These are phyloP conservation scores for Heliconius cydno DNA, from an alignment of 2,888 invertebrate genomes.

Conservation along the genomic window DNA sequence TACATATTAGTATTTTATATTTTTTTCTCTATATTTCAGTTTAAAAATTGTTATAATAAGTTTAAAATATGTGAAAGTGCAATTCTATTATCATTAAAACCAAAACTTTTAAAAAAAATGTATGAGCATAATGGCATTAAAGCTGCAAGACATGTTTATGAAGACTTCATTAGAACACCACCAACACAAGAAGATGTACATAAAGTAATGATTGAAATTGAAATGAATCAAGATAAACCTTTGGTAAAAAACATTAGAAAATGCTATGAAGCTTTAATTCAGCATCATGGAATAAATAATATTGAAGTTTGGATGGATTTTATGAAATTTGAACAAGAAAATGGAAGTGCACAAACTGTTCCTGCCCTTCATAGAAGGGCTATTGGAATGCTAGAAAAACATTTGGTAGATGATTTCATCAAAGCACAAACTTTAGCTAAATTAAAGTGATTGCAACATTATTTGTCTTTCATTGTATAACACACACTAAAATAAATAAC, in stretches of 20 bases:
- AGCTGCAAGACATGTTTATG: slow-evolving; percentile 85
- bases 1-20: background rate
- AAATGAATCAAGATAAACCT: slow-evolving; percentile 70
- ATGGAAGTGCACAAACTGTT: slow-evolving; percentile 83
- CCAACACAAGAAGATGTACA: slow-evolving; percentile 85
- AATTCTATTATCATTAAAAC: slow-evolving; percentile 82
- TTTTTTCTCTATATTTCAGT: slow-evolving; percentile 53
- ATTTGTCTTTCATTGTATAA: slow-evolving; percentile 33
- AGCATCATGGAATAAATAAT: slow-evolving; percentile 86
- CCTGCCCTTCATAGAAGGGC: slow-evolving; percentile 85
- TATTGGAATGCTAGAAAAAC: slow-evolving; percentile 81
- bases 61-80: slow-evolving; percentile 77
- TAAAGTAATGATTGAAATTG: slow-evolving; percentile 84
- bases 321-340: slow-evolving; percentile 86
- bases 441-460: slow-evolving; percentile 59
- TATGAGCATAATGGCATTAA: slow-evolving; percentile 77
- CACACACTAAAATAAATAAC: slow-evolving; percentile 50
- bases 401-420: slow-evolving; percentile 81
- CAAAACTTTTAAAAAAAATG: slow-evolving; percentile 85
- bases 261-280: slow-evolving; percentile 85
- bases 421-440: slow-evolving; percentile 80
- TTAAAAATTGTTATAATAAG: slow-evolving; percentile 67
- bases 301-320: slow-evolving; percentile 89
- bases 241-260: slow-evolving; percentile 81
- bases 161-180: slow-evolving; percentile 81